Base-by-base conservation (phyloP, 2,113 vertebrate species). In the Paramisgurnus dabryanus region DNA sequence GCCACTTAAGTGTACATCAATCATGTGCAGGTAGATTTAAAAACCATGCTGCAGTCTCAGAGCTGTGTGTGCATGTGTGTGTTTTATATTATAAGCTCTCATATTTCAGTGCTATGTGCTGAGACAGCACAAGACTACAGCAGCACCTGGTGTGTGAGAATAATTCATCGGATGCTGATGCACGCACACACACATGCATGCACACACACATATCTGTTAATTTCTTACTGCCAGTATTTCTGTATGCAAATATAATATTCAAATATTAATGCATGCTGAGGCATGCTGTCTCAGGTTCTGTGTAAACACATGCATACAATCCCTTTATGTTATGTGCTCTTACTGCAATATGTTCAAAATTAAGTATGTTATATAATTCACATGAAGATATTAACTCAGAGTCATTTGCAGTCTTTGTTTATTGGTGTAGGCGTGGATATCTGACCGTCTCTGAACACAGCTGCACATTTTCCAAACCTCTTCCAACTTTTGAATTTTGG, bases 141-240 rank as follows among this genome's bases (percentile, higher is more conserved):
- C 90, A 76, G 84, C 92, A 91, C 91, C 91, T 92, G 91, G 90
- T 84, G 90, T 90, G 89, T 88, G 87, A 90, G 79, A 88, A 86
- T 86, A 76, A 82, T 87, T 89, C 84, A 84, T 89, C 92, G 92
- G 90, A 91, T 93, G 92, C 89, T 88, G 87, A 87, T 85, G 85
- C 87, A 87, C 83, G 12, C 6, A n/a, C 64, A 75, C 57, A 72
- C 78, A 60, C 72, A 43, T 45, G 63, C 60, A 87, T 34, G 27
- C 27, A 34, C 73, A 70, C 76, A 71, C 83, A 80, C 57, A 45
- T 83, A 72, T 49, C 73, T 70, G 45, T 18, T 50, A 4, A 39
- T 76, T 49, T 76, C 17, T 6, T 7, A 64, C 5, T 49, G 12
- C 3, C 67, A 87, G 81, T 86, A 87, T 67, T 67, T 58, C 17